phyloP scores from a whole-genome alignment of 64 coral and sea anemone genomes.

The Anthopleura sola region DNA sequence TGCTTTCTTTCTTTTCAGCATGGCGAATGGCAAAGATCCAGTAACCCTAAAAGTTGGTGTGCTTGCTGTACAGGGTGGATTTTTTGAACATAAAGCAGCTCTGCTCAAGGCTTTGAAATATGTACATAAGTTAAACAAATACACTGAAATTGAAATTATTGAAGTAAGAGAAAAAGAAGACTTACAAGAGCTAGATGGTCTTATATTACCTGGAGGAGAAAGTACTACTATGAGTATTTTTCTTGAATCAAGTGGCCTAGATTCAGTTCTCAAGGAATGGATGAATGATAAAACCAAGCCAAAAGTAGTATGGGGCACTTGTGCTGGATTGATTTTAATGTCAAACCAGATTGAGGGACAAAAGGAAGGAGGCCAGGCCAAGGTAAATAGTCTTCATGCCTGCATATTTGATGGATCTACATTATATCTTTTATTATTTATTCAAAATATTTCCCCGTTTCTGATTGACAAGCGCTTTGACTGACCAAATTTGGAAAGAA shows the following conservation, averaged over 20 bases:
- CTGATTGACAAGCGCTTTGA: no score
- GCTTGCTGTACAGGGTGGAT: constrained; percentile 91
- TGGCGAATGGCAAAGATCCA: background rate
- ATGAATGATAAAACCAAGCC: constrained; percentile 48
- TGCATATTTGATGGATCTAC: no score
- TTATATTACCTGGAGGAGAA: constrained; percentile 92
- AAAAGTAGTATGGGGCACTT: constrained; percentile 79
- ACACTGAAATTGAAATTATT: constrained; percentile 50
- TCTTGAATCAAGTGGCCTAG: constrained; percentile 65
- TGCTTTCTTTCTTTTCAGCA: background rate
- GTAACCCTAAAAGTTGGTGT: constrained; percentile 56
- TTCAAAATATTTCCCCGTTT: no score
- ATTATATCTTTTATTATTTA: no score
- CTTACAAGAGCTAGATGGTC: constrained; percentile 59
- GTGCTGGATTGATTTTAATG: constrained; percentile 85
- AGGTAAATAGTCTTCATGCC: constrained; percentile 45
- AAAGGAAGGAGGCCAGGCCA: constrained; percentile 63
- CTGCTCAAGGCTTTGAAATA: constrained; percentile 60
- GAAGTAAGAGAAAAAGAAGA: constrained; percentile 66
- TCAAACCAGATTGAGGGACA: constrained; percentile 85
- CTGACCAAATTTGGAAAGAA: no score
- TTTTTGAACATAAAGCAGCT: constrained; percentile 83
- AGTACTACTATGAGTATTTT: constrained; percentile 81
- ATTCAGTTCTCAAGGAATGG: constrained; percentile 68
- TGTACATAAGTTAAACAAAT: constrained; percentile 13